Conservation (phyloP, 2,797 vertebrate genomes). For the Eurystomus glaucurus region DNA sequence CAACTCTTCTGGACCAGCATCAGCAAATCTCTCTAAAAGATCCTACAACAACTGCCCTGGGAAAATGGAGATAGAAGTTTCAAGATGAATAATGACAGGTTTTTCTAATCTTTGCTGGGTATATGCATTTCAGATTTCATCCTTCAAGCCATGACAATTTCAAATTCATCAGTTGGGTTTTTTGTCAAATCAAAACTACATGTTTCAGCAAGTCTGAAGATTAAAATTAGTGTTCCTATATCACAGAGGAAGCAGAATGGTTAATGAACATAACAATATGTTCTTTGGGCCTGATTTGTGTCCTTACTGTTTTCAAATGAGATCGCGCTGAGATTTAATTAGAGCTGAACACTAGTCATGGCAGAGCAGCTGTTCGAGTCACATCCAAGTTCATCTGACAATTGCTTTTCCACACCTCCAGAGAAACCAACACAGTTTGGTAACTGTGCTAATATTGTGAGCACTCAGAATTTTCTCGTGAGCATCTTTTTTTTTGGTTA, state of each 20-base stretch:
- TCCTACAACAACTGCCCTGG: neutral
- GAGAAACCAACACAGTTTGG: neutral
- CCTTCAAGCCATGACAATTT: neutral
- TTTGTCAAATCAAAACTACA: neutral
- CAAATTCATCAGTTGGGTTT: neutral
- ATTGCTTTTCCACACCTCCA: neutral
- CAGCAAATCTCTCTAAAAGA: neutral
- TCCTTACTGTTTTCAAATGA: neutral
- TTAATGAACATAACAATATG: accelerated
- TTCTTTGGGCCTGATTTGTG: neutral
- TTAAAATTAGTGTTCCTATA: neutral
- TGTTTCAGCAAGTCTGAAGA: neutral
- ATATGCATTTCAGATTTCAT: neutral
- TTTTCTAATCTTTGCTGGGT: neutral
- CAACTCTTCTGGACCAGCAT: neutral
- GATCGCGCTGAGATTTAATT: neutral
- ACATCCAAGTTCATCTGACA: neutral
- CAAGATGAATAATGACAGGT: neutral
- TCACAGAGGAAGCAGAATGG: neutral
- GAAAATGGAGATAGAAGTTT: neutral
- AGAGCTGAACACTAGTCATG: neutral
- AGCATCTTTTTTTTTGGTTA: neutral
- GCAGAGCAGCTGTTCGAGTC: neutral
- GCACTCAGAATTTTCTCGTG: neutral
- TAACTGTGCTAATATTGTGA: neutral